Percentiles rank a stretch among this genome's conserved stretches.
These are phyloP conservation scores for Limnephilus lunatus DNA, from an alignment of 2,888 invertebrate genomes.

Conservation along the genomic window DNA sequence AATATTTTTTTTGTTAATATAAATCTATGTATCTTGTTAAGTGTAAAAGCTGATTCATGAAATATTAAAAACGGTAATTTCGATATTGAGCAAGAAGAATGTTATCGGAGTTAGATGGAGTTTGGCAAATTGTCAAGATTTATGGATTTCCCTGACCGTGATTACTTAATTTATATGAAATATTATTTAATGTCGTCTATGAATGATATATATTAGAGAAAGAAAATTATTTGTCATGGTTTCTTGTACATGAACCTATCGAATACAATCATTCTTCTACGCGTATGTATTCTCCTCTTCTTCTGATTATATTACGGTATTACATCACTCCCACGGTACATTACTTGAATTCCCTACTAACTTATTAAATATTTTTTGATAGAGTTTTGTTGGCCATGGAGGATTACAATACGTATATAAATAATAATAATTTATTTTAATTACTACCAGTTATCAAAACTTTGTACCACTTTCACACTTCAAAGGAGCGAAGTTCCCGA, in stretches of 20 bases:
- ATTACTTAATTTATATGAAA: slow-evolving; percentile 2
- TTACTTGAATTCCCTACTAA: no score
- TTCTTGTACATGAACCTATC: background rate
- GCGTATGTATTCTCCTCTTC: background rate
- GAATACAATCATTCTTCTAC: background rate
- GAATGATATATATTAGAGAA: background rate
- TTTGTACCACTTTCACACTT: no score
- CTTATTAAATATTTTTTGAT: no score
- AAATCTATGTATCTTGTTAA: background rate
- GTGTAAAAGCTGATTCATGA: slow-evolving; percentile 25
- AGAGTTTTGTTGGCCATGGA: no score
- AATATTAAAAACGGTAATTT: slow-evolving; percentile 35
- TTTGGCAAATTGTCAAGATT: slow-evolving; percentile 30
- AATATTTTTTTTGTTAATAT: background rate
- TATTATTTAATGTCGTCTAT: background rate
- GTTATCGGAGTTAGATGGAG: background rate
- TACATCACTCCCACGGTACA: no score
- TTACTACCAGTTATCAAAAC: no score
- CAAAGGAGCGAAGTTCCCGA: no score
- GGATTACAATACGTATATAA: no score
- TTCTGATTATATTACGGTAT: background rate
- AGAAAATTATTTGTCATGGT: background rate
- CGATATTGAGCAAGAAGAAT: slow-evolving; percentile 19
- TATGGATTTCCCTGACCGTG: slow-evolving; percentile 18
- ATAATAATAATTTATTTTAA: no score